Evolutionary conservation across 2,888 invertebrate species (phyloP), one percentile per base, ranked within the genome.

Genomic region (Leptinotarsa rubiginosa): DNA sequence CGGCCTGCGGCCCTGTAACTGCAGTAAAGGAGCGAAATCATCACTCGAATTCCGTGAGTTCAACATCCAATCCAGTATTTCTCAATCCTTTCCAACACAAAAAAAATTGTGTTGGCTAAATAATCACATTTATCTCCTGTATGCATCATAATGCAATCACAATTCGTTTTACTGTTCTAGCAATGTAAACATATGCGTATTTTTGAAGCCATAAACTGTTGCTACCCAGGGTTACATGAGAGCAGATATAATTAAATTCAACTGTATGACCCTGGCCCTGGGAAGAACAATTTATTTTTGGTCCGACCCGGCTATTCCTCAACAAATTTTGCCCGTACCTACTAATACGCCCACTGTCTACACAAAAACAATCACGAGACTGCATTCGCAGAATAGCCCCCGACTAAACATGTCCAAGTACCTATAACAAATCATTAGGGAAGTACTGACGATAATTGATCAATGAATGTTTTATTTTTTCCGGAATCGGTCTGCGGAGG

Each of bases 191-290:
- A 31, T 31, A 62, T 16, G 16, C 41, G 62, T 12, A 62, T 62
- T 31, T 62, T 18, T 62, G 25, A 15, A 7, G 12, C 7, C 62
- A 62, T 62, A n/a, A 62, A 62, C 22, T 31, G 69, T 56, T 69
- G 69, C 69, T 69, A 62, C 25, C 41, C 77, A 80, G 80, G 78
- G 78, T 79, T 79, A 77, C 70, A 71, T 74, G 75, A 80, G 75
- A 81, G 72, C 74, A 77, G 75, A 70, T 80, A 78, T 81, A 81
- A 78, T 75, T 81, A 82, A 81, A 82, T 77, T 78, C 78, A 77
- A 59, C 69, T 70, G 56, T 76, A 73, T 82, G 84, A 73, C 85
- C 85, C 81, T 85, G 85, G 85, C 83, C 83, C 84, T 84, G 84
- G 83, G 71, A 80, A 79, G 80, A 80, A 79, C 68, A 78, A 72